These are phyloP conservation scores for Rhabditophanes sp. DNA, from an alignment of 2,888 invertebrate species.

Conservation along the genomic window DNA sequence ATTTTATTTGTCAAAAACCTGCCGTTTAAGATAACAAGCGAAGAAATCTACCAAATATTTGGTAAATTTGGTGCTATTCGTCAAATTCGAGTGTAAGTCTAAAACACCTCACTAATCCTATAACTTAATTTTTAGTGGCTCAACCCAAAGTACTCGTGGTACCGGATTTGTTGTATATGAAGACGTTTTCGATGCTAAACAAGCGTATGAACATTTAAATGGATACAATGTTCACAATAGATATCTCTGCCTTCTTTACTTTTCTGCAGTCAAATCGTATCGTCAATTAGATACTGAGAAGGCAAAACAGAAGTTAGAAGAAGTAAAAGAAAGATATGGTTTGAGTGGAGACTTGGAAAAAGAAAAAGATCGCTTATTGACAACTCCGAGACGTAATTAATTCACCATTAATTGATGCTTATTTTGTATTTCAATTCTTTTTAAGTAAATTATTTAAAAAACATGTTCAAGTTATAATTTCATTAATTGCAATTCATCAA, in stretches of 20 bases:
- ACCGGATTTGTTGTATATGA: slow-evolving; percentile 99
- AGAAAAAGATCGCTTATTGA: slow-evolving; percentile 29
- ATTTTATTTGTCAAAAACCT: slow-evolving; percentile 87
- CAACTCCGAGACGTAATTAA: slow-evolving; percentile 10
- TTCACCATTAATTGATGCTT: too few species aligned
- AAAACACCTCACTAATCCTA: background rate
- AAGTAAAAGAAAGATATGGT: slow-evolving; percentile 49
- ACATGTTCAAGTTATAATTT: too few species aligned
- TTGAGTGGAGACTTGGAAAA: slow-evolving; percentile 43
- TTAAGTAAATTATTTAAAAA: too few species aligned
- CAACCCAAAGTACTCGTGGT: slow-evolving; percentile 89
- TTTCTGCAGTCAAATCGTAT: slow-evolving; percentile 55
- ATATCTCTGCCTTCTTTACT: slow-evolving; percentile 94
- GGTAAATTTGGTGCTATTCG: slow-evolving; percentile 98
- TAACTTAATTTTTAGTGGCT: slow-evolving; percentile 55
- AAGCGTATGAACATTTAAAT: slow-evolving; percentile 94
- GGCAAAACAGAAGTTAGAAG: slow-evolving; percentile 48
- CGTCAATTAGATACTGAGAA: slow-evolving; percentile 46
- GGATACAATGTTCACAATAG: slow-evolving; percentile 89
- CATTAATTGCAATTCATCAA: too few species aligned
- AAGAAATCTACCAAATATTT: slow-evolving; percentile 99
- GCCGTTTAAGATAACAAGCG: slow-evolving; percentile 95
- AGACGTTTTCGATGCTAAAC: slow-evolving; percentile 99
- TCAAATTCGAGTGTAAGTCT: slow-evolving; percentile 83
- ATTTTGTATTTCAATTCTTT: too few species aligned